These are phyloP conservation scores for Molossus molossus DNA, from an alignment of 2,797 vertebrate genomes.

Conservation along the genomic window DNA sequence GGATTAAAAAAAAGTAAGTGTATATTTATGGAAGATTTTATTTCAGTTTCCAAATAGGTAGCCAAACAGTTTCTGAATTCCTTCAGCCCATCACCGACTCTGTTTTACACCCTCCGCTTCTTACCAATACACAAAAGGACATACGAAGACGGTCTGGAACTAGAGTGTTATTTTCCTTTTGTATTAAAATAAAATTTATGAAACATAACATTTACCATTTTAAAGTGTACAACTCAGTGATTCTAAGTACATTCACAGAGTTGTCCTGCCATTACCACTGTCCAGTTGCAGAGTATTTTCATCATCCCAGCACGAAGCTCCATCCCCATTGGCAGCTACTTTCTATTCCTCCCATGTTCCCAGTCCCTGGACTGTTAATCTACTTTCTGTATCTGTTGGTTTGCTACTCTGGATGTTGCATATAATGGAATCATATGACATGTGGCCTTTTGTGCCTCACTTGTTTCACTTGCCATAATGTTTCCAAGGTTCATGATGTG, in stretches of 20 bases:
- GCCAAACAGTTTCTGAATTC: background rate
- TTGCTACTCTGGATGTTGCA: background rate
- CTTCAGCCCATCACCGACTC: background rate
- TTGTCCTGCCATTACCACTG: background rate
- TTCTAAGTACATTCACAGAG: background rate
- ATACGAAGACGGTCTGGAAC: background rate
- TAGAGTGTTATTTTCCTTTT: background rate
- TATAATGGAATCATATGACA: background rate
- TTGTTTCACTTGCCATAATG: background rate
- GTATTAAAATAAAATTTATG: background rate
- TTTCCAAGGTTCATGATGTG: background rate
- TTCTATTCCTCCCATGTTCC: background rate
- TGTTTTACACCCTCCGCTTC: background rate
- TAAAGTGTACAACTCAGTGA: background rate
- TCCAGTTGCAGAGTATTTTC: background rate
- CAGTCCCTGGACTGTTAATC: background rate
- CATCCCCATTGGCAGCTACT: background rate
- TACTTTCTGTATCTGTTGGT: background rate
- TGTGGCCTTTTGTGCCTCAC: background rate
- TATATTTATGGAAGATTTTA: conserved; percentile 14
- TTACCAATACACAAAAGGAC: background rate
- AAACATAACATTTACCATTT: background rate
- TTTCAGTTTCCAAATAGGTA: background rate
- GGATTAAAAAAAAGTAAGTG: background rate
- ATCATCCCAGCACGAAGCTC: background rate